Conservation (phyloP, 2,888 invertebrate genomes). For the Caenorhabditis panamensis region DNA sequence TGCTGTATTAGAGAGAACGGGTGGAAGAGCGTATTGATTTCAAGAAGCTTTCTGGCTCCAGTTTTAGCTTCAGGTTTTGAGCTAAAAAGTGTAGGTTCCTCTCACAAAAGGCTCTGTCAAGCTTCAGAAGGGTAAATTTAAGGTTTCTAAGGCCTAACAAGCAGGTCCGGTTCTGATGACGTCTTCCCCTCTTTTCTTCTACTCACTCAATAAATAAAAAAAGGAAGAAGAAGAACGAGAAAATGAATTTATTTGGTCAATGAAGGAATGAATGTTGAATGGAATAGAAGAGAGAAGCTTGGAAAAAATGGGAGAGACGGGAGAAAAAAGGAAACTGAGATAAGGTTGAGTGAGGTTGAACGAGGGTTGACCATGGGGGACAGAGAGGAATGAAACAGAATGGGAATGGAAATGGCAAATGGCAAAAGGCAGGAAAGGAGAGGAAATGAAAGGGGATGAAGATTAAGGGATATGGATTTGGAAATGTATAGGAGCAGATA, state of each 20-base stretch:
- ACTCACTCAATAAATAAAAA: background rate
- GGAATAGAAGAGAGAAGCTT: slow-evolving; percentile 16
- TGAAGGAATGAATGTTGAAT: slow-evolving; percentile 43
- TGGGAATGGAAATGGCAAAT: background rate
- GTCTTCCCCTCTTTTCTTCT: slow-evolving; percentile 14
- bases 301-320: no score
- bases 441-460: background rate
- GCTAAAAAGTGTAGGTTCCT: no score
- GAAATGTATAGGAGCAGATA: no score
- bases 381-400: background rate
- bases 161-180: no score
- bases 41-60: no score
- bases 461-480: background rate
- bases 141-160: no score
- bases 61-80: no score
- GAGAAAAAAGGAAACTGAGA: background rate
- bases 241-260: slow-evolving; percentile 44
- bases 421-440: background rate
- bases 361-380: background rate
- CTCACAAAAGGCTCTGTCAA: no score
- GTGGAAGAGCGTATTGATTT: no score
- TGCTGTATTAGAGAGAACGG: no score
- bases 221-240: slow-evolving; percentile 6
- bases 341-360: background rate
- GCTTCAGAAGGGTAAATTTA: no score